phyloP scores from a whole-genome alignment of 2,113 vertebrate species.

The Entelurus aequoreus region DNA sequence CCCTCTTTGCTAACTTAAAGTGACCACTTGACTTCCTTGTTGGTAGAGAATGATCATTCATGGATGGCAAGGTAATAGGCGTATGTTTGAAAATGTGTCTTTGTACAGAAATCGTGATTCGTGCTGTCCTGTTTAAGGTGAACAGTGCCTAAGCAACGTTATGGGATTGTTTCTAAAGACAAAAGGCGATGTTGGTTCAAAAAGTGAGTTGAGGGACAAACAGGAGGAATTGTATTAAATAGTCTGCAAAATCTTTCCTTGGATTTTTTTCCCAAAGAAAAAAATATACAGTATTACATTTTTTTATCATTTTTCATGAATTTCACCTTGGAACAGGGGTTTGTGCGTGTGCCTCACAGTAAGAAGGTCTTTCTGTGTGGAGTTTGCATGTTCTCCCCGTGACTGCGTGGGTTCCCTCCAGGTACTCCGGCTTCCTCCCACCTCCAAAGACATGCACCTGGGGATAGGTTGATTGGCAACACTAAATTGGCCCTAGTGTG shows the following conservation, averaged over 20 bases:
- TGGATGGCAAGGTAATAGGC: not conserved
- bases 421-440: too few species aligned
- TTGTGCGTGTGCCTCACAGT: too few species aligned
- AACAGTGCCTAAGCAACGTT: conserved; percentile 61
- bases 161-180: not conserved
- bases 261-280: conserved; percentile 2
- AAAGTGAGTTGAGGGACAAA: not conserved
- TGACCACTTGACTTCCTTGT: conserved; percentile 6
- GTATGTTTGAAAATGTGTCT: conserved; percentile 11
- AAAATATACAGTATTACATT: conserved; percentile 3
- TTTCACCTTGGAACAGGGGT: too few species aligned
- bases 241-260: conserved; percentile 12
- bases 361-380: too few species aligned
- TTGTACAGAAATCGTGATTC: conserved; percentile 30
- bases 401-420: too few species aligned
- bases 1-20: not conserved
- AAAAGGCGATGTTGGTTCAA: not conserved
- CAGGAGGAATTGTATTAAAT: not conserved
- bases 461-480: too few species aligned
- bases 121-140: conserved; percentile 45
- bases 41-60: not conserved
- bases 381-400: too few species aligned
- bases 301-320: not conserved
- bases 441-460: too few species aligned
- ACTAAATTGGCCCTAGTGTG: too few species aligned